phyloP scores from a whole-genome alignment of 2,888 invertebrate genomes.

The Loripinus fragilis region DNA sequence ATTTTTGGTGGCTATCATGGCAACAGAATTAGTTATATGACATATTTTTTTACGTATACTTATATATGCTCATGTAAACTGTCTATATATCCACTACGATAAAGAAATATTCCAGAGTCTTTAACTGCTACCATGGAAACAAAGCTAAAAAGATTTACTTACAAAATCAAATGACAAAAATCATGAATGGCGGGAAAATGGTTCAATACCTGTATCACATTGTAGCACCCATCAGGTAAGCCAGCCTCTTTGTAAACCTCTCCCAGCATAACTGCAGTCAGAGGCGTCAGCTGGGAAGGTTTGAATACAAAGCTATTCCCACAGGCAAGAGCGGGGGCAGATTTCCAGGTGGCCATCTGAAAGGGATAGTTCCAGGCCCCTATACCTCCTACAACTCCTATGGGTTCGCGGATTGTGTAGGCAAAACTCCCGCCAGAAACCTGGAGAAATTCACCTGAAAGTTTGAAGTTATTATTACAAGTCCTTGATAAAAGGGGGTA shows the following conservation, averaged over 20 bases:
- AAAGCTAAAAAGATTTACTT: too few relatives aligned
- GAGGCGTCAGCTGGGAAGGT: constrained; percentile 86
- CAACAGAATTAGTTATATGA: too few relatives aligned
- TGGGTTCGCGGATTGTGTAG: constrained; percentile 85
- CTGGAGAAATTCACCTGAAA: constrained; percentile 84
- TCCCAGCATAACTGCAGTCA: constrained; percentile 85
- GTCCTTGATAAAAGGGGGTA: too few relatives aligned
- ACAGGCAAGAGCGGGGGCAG: constrained; percentile 85
- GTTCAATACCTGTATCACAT: constrained; percentile 86
- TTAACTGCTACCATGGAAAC: too few relatives aligned
- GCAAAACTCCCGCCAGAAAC: constrained; percentile 84
- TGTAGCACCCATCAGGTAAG: constrained; percentile 85
- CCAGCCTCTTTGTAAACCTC: constrained; percentile 85
- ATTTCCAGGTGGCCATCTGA: constrained; percentile 85
- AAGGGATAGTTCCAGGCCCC: constrained; percentile 87
- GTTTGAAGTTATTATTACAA: too few relatives aligned
- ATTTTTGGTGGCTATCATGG: too few relatives aligned
- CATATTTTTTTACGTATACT: too few relatives aligned
- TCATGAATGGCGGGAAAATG: too few relatives aligned
- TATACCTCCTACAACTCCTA: constrained; percentile 86
- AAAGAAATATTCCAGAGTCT: too few relatives aligned
- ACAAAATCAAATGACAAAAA: too few relatives aligned
- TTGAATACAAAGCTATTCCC: constrained; percentile 86
- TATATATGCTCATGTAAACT: too few relatives aligned
- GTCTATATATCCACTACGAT: too few relatives aligned